A percentile compares a stretch with the other conserved stretches of the same genome.
These are phyloP conservation scores for Drosophila eohydei DNA, from an alignment of 2,888 invertebrate species.

Conservation along the genomic window DNA sequence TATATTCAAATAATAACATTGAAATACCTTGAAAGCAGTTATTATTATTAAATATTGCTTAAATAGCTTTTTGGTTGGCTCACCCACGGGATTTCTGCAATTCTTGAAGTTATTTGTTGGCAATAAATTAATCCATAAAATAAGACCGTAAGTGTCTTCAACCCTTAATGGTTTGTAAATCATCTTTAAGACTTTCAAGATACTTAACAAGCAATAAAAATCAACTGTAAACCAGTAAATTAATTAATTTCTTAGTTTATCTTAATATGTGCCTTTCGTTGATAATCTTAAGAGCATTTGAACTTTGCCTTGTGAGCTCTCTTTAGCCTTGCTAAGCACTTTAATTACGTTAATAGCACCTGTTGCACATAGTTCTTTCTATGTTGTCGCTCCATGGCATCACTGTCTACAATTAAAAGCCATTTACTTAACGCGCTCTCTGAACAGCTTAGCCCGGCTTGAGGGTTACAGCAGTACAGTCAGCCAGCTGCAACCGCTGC, in stretches of 20 bases:
- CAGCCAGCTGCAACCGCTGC: constrained; percentile 16
- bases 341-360: constrained; percentile 57
- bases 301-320: not conserved
- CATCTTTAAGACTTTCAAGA: too few relatives aligned
- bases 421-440: constrained; percentile 57
- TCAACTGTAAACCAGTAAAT: not conserved
- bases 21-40: too few relatives aligned
- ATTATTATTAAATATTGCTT: too few relatives aligned
- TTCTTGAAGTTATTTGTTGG: too few relatives aligned
- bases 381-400: constrained; percentile 23
- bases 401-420: constrained; percentile 42
- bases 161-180: not conserved
- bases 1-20: not conserved
- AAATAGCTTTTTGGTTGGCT: too few relatives aligned
- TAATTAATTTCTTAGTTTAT: not conserved
- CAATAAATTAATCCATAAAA: too few relatives aligned
- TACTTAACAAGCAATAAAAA: not conserved
- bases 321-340: constrained; percentile 36
- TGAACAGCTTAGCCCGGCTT: constrained; percentile 43
- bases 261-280: not conserved
- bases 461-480: constrained; percentile 34
- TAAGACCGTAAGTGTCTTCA: not conserved
- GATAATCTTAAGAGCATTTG: constrained; percentile 9
- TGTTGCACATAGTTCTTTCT: constrained; percentile 41
- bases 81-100: too few relatives aligned